A percentile compares a stretch with the other conserved stretches of the same genome.
These are phyloP conservation scores for Eospalax fontanierii DNA, from an alignment of 2,797 vertebrate genomes.

Conservation along the genomic window DNA sequence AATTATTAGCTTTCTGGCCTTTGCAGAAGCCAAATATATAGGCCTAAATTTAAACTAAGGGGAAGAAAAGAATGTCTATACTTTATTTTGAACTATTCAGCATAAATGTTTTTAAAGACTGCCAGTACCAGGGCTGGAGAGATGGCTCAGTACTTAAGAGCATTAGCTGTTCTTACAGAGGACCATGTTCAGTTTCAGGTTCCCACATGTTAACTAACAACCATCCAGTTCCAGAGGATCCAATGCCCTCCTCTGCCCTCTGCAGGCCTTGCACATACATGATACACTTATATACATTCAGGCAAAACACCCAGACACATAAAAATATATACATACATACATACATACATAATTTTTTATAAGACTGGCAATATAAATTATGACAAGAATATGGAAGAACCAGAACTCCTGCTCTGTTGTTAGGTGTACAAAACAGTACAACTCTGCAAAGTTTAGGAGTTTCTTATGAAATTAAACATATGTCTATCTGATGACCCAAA, in stretches of 20 bases:
- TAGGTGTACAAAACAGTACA: neutral
- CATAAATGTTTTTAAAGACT: neutral
- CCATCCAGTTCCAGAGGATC: no score
- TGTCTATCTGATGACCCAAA: slow-evolving; percentile 26
- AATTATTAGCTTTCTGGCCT: slow-evolving; percentile 14
- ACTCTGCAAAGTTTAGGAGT: neutral
- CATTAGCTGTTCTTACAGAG: no score
- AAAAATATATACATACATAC: no score
- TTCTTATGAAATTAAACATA: slow-evolving; percentile 53
- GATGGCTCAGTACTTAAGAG: no score
- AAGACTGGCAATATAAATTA: neutral
- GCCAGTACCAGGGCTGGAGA: neutral
- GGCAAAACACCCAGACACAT: no score
- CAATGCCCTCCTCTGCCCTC: no score
- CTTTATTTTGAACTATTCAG: slow-evolving; percentile 41
- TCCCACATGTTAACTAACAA: no score
- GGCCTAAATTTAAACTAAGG: slow-evolving; percentile 35
- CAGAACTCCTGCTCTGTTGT: neutral
- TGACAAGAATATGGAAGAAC: neutral
- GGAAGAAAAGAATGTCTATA: slow-evolving; percentile 7
- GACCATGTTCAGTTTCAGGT: no score
- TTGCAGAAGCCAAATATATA: slow-evolving; percentile 43
- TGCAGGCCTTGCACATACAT: no score
- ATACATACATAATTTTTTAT: no score
- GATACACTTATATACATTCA: no score